These are phyloP conservation scores for Apocheima hispidaria DNA, from an alignment of 2,888 invertebrate genomes.

Conservation along the genomic window DNA sequence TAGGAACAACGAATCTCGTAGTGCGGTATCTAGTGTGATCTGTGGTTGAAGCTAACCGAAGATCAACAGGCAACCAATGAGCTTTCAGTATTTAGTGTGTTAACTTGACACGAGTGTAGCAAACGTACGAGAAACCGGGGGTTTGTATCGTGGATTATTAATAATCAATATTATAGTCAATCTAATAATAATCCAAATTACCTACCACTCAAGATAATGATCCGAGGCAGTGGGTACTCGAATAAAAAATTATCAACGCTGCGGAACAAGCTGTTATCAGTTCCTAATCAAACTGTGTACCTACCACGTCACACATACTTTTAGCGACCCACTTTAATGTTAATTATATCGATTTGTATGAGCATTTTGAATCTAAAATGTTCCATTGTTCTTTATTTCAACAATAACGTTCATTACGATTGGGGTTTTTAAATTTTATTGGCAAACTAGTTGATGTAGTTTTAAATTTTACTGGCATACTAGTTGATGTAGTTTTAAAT, in stretches of 20 bases:
- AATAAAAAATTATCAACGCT: slow-evolving; percentile 31
- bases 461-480: too few species aligned
- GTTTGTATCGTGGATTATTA: background rate
- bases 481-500: too few species aligned
- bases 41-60: too few species aligned
- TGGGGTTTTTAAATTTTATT: background rate
- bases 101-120: too few species aligned
- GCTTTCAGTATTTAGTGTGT: too few species aligned
- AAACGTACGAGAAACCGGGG: too few species aligned
- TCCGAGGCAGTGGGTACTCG: slow-evolving; percentile 18
- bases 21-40: too few species aligned
- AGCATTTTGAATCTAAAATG: slow-evolving; percentile 11
- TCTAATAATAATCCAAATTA: slow-evolving; percentile 30
- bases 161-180: slow-evolving; percentile 26
- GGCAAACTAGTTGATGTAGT: too few species aligned
- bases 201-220: slow-evolving; percentile 27
- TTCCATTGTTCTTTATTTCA: slow-evolving; percentile 7
- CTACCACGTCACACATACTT: slow-evolving; percentile 11
- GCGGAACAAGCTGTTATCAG: slow-evolving; percentile 26
- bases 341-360: slow-evolving; percentile 26
- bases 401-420: background rate
- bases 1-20: too few species aligned
- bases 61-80: too few species aligned
- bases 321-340: slow-evolving; percentile 29
- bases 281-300: slow-evolving; percentile 31